Percentiles rank a stretch among this genome's conserved stretches.
Evolutionary conservation across 2,113 vertebrate genomes (phyloP).

Genomic region (Neodon shergylaensis): DNA sequence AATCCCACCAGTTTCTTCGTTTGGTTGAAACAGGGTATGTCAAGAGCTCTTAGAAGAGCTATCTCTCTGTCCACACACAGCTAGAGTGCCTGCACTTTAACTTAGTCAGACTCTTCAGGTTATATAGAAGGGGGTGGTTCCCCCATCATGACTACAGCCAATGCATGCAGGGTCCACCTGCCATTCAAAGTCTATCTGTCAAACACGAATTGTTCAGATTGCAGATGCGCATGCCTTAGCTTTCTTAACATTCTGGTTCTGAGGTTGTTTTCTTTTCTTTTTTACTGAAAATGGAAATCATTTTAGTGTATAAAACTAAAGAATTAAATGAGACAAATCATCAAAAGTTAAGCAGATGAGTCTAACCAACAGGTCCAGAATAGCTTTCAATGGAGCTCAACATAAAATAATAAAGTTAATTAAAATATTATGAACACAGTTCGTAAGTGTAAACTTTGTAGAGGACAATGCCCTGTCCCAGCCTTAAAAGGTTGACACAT

Average conservation of each 20-base stretch:
- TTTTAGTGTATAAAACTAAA: background rate
- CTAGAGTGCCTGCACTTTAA: background rate
- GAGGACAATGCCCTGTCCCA: background rate
- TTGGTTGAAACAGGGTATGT: background rate
- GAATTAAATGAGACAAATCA: background rate
- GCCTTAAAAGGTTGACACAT: background rate
- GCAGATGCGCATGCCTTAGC: background rate
- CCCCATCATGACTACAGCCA: background rate
- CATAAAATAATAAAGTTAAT: background rate
- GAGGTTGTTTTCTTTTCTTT: no score
- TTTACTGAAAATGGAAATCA: background rate
- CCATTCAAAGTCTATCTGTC: background rate
- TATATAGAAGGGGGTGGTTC: background rate
- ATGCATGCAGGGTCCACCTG: background rate
- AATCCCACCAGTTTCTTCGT: background rate
- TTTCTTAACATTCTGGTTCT: background rate
- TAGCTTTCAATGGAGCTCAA: background rate
- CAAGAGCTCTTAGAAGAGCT: background rate
- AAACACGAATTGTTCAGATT: background rate
- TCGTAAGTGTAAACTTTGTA: background rate
- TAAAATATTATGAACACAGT: background rate
- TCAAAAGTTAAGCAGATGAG: background rate
- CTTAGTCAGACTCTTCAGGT: rapidly evolving
- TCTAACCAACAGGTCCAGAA: background rate
- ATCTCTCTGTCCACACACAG: background rate